Evolutionary conservation across 2,888 invertebrate genomes (phyloP).

Genomic region (Amphiduros pacificus): DNA sequence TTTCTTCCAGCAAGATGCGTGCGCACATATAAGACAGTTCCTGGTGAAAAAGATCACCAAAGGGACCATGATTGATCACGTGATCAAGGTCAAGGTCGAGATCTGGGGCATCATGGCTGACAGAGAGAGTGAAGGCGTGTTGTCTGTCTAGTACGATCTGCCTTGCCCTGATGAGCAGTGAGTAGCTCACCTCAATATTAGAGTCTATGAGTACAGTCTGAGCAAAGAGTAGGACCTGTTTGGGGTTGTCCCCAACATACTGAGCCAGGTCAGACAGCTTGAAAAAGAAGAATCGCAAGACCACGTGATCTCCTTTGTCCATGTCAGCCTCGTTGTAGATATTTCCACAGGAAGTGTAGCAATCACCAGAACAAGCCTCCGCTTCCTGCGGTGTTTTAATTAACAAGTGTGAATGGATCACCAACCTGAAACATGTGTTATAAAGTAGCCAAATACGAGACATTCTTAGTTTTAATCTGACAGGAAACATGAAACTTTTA

Average conservation of each 20-base stretch:
- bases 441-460: too few relatives aligned
- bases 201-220: slow-evolving; percentile 6
- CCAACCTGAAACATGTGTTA: too few relatives aligned
- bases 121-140: not conserved
- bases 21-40: slow-evolving; percentile 5
- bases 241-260: not conserved
- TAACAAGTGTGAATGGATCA: slow-evolving; percentile 3
- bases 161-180: slow-evolving; percentile 1
- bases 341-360: slow-evolving; percentile 7
- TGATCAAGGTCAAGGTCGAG: slow-evolving; percentile 4
- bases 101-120: not conserved
- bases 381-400: not conserved
- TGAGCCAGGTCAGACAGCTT: slow-evolving; percentile 1
- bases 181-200: not conserved
- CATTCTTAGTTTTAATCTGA: too few relatives aligned
- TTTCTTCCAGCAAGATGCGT: not conserved
- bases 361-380: not conserved
- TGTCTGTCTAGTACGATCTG: slow-evolving; percentile 3
- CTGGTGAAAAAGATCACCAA: slow-evolving; percentile 1
- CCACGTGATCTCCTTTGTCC: not conserved
- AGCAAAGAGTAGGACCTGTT: slow-evolving; percentile 4
- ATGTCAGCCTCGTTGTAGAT: slow-evolving; percentile 5
- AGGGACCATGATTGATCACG: not conserved
- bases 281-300: slow-evolving; percentile 4
- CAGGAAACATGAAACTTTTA: too few relatives aligned